These are phyloP conservation scores for Ursus arctos DNA, from an alignment of 2,113 vertebrate species.

Conservation along the genomic window DNA sequence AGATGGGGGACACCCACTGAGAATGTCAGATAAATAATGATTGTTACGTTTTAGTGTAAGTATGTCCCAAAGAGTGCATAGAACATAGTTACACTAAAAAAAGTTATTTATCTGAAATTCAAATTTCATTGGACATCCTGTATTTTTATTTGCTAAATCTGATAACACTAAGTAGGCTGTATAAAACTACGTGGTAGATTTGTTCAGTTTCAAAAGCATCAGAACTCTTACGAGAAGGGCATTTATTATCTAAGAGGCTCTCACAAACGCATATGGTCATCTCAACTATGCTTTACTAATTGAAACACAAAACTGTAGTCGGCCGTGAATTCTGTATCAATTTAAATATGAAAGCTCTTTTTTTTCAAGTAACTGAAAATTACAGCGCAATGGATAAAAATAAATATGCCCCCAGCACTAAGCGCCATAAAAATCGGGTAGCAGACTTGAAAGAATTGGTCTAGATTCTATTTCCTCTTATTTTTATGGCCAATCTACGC, in stretches of 20 bases:
- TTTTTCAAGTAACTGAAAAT: constrained; percentile 37
- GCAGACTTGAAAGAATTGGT: neutral
- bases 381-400: constrained; percentile 25
- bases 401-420: neutral
- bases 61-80: neutral
- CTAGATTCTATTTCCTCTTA: constrained; percentile 24
- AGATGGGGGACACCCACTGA: neutral
- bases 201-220: constrained; percentile 56
- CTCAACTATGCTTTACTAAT: constrained; percentile 24
- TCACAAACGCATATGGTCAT: constrained; percentile 33
- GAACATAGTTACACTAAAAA: neutral
- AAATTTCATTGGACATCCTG: neutral
- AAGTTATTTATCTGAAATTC: constrained; percentile 17
- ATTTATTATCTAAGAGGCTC: constrained; percentile 45
- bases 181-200: neutral
- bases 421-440: constrained; percentile 42
- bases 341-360: constrained; percentile 49
- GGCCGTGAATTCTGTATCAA: neutral
- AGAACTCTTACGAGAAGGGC: neutral
- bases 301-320: neutral
- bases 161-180: neutral
- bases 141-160: constrained; percentile 53
- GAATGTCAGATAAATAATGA: neutral
- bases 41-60: neutral
- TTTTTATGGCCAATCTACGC: constrained; percentile 46